A percentile compares a stretch with the other conserved stretches of the same genome.
Evolutionary conservation across 53 echinoderm and acorn worm species (phyloP).

Genomic region (Crossaster papposus): DNA sequence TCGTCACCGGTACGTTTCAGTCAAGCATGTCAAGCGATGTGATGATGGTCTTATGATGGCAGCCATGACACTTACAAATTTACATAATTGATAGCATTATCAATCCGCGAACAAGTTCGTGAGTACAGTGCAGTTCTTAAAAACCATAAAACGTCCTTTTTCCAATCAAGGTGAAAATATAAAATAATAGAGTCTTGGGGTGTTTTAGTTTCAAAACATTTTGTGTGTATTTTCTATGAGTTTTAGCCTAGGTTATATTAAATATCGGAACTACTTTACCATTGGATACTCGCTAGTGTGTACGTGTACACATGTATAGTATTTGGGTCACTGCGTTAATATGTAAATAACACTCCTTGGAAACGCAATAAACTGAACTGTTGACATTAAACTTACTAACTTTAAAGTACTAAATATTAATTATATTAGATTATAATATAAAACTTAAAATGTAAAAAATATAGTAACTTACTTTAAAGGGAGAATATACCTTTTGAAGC

Average conservation of each 20-base stretch:
- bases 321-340: conserved; percentile 37
- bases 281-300: background rate
- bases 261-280: background rate
- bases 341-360: conserved; percentile 52
- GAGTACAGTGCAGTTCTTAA: background rate
- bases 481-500: no score
- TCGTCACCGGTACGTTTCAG: background rate
- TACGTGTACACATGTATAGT: background rate
- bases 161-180: background rate
- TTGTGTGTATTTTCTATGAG: background rate
- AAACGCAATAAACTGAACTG: conserved; percentile 39
- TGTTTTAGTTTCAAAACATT: background rate
- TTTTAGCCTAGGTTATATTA: background rate
- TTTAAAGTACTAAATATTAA: no score
- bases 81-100: conserved; percentile 52
- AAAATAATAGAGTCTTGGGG: background rate
- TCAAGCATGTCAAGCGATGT: no score
- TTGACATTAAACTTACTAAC: no score
- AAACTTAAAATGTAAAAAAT: no score
- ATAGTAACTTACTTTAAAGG: no score
- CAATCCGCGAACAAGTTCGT: conserved; percentile 30
- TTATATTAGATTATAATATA: no score
- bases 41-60: conserved; percentile 15
- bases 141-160: background rate
- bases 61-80: conserved; percentile 62